Conservation (phyloP, 64 coral and sea anemone species). For the Pocillopora verrucosa region DNA sequence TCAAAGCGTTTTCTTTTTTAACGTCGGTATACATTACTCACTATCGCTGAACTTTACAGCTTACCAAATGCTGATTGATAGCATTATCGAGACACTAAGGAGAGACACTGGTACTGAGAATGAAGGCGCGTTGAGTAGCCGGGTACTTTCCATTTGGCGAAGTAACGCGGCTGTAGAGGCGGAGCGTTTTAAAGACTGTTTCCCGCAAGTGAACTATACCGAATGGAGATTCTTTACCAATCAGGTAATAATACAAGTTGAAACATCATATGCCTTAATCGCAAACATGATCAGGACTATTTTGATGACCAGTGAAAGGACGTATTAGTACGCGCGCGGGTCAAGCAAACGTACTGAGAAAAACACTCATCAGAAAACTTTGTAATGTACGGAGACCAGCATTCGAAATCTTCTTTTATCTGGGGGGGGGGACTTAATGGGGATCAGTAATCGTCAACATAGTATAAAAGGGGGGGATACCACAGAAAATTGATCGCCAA, state of each 20-base stretch:
- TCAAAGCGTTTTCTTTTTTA: constrained; percentile 53
- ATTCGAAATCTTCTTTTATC: no score
- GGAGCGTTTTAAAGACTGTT: constrained; percentile 21
- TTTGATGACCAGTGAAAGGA: no score
- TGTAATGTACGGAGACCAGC: no score
- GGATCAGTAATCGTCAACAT: no score
- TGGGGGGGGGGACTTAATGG: no score
- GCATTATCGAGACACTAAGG: constrained; percentile 31
- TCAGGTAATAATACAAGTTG: constrained; percentile 42
- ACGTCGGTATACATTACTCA: constrained; percentile 58
- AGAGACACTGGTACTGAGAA: neutral
- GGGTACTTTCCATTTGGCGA: constrained; percentile 37
- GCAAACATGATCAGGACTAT: neutral
- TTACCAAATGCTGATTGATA: constrained; percentile 53
- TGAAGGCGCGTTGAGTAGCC: neutral
- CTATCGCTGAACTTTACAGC: constrained; percentile 55
- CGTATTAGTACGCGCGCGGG: no score
- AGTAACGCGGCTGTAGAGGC: constrained; percentile 56
- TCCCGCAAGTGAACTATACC: constrained; percentile 36
- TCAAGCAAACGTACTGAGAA: no score
- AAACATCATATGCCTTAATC: neutral
- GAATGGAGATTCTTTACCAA: constrained; percentile 48
- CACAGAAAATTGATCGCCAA: no score
- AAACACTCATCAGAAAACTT: no score
- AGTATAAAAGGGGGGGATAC: no score